Evolutionary conservation across 2,888 invertebrate species (phyloP), one percentile per base, ranked within the genome.

Genomic region (Andrena praecox): DNA sequence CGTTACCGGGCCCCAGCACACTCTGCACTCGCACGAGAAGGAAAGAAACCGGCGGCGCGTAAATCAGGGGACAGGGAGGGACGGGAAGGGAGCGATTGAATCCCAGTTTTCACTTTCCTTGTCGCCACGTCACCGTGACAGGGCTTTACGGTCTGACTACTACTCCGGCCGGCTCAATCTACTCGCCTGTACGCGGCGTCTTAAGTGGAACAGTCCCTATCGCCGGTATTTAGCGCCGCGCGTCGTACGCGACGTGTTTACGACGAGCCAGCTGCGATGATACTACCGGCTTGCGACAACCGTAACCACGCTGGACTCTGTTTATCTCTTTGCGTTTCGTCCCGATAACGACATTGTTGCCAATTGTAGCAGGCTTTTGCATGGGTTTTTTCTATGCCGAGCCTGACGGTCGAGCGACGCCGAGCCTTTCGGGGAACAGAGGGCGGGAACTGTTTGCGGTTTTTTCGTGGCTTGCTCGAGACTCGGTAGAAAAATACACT

Each of bases 311-410:
- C 35, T 63, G 10, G 16, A 60, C 24, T 27, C 48, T 74, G 73
- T 85, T 82, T 84, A 84, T 80, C 86, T 79, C n/a, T n/a, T n/a
- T n/a, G 27, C n/a, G 27, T 76, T 78, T 71, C 62, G 74, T 33
- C 7, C 6, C 76, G 80, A 87, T 78, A 85, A 78, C 48, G 27
- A 64, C 35, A 62, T 29, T 64, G 69, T 59, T 68, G 8, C 60
- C 35, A 71, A 62, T 24, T 74, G 16, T 29, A 24, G 2, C 52
- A 69, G 48, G 66, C 48, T 52, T 67, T 56, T 31, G 1, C 4
- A 50, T 64, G 20, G 20, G 0, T 2, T 3, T 20, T 20, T 48
- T 10, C 35, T 29, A 42, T 10, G 27, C 54, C 24, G 29, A 4
- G 27, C 52, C 8, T 31, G 48, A 50, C 31, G 10, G 12, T 4